Base-by-base conservation (phyloP, 2,113 vertebrate species). In the Hystrix brachyura region DNA sequence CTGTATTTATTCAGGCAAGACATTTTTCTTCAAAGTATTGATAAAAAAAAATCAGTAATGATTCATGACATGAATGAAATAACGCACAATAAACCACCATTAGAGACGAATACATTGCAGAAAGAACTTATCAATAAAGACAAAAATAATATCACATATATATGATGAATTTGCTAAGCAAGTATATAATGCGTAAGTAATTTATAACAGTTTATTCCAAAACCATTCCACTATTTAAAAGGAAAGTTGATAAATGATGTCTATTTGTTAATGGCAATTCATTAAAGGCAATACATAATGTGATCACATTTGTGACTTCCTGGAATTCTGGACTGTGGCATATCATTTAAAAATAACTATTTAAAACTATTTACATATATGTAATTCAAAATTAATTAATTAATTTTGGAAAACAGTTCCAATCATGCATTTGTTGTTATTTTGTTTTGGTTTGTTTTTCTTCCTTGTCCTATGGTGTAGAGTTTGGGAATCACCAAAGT, bases 181-280 rank as follows among this genome's bases (percentile, higher is more conserved):
- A 90, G 82, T 74, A 71, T 9, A 94, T 48, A 71, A 81, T 92
- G 3, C 32, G 62, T 71, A 92, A 80, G 19, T 81, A 82, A 90
- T 60, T 78, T 72, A 78, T 60, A 9, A 15, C 17, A 84, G 15
- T 27, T 95, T n/a, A 78, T 59, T 59, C 7, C 34, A 81, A 55
- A 96, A 76, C 46, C 46, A 86, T 69, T 78, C 4, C 15, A 78
- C n/a, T 79, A 72, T 18, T 72, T 93, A 55, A 72, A 86, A 27
- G 19, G 32, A 94, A 97, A 79, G 78, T 57, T 91, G 67, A 95
- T 78, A 94, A 96, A 79, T 81, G n/a, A 55, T 78, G 71, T 14
- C 55, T 82, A 18, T 34, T 86, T 15, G 27, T 80, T 95, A 95
- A 87, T 38, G 10, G 19, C 19, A 81, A 85, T 72, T 92, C 32